A percentile compares a stretch with the other conserved stretches of the same genome.
Conservation (phyloP, 2,113 vertebrate species). For the Dicerorhinus sumatrensis region DNA sequence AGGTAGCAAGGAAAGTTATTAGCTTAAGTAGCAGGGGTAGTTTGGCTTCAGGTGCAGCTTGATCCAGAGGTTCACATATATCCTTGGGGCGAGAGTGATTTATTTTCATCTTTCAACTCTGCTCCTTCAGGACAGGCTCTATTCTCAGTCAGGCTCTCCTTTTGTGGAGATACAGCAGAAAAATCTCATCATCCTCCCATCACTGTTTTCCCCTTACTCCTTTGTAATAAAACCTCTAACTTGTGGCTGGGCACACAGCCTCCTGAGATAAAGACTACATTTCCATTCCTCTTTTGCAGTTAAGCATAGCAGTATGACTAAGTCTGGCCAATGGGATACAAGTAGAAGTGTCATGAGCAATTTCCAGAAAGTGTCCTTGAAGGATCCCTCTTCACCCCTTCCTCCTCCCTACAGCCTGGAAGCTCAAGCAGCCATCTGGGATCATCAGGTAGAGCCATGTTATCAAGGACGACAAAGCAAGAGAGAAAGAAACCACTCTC, state of each 20-base stretch:
- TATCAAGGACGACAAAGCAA: background rate
- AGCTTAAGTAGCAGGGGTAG: background rate
- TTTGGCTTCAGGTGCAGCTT: conserved; percentile 9
- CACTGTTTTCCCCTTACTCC: background rate
- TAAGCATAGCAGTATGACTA: background rate
- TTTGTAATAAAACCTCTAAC: background rate
- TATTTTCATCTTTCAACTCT: background rate
- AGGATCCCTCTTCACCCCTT: background rate
- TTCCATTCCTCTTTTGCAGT: background rate
- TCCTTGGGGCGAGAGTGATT: background rate
- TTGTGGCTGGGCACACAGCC: background rate
- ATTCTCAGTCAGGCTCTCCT: background rate
- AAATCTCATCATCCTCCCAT: background rate
- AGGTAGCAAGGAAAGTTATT: too few relatives aligned
- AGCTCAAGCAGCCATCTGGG: background rate
- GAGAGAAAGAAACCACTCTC: background rate
- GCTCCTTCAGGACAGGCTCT: background rate
- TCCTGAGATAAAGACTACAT: background rate
- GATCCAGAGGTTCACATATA: background rate
- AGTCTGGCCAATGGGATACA: background rate
- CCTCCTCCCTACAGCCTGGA: background rate
- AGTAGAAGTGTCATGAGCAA: background rate
- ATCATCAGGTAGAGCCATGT: background rate
- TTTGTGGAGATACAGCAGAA: background rate
- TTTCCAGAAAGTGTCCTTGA: conserved; percentile 34